These are phyloP conservation scores for Tiliqua scincoides DNA, from an alignment of 2,113 vertebrate species.

Conservation along the genomic window DNA sequence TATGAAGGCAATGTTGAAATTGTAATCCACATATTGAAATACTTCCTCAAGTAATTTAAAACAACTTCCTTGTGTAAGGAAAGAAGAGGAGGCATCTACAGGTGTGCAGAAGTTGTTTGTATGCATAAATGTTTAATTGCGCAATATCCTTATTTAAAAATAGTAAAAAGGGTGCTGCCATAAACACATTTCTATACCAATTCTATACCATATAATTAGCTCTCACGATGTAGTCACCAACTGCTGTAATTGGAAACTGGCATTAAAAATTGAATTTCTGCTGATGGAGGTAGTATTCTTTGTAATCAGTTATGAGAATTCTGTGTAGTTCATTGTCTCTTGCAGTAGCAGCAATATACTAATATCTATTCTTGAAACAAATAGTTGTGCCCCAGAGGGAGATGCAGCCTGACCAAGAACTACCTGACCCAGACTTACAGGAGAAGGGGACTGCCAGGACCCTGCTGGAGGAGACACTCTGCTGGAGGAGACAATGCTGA, in stretches of 20 bases:
- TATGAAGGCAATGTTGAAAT: neutral
- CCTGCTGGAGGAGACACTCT: too few relatives aligned
- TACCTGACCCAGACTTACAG: too few relatives aligned
- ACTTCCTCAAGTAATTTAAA: neutral
- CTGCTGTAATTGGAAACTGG: constrained; percentile 43
- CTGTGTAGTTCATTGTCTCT: neutral
- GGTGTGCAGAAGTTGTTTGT: constrained; percentile 10
- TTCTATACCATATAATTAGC: constrained; percentile 52
- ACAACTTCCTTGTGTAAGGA: constrained; percentile 1
- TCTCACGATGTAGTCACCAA: constrained; percentile 38
- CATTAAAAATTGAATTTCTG: constrained; percentile 47
- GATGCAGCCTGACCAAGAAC: too few relatives aligned
- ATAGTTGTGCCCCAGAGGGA: too few relatives aligned
- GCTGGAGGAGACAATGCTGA: too few relatives aligned
- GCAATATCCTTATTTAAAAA: constrained; percentile 51
- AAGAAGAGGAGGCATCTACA: neutral
- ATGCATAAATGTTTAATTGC: constrained; percentile 36
- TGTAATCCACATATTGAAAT: neutral
- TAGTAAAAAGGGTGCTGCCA: constrained; percentile 41
- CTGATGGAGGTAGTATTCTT: constrained; percentile 35
- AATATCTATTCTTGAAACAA: neutral
- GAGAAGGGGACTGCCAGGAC: too few relatives aligned
- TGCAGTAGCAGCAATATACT: neutral
- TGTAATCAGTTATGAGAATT: constrained; percentile 45
- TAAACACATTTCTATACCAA: constrained; percentile 57